Percentiles rank a stretch among this genome's conserved stretches.
These are phyloP conservation scores for Hipposideros armiger DNA, from an alignment of 2,113 vertebrate genomes.

Conservation along the genomic window DNA sequence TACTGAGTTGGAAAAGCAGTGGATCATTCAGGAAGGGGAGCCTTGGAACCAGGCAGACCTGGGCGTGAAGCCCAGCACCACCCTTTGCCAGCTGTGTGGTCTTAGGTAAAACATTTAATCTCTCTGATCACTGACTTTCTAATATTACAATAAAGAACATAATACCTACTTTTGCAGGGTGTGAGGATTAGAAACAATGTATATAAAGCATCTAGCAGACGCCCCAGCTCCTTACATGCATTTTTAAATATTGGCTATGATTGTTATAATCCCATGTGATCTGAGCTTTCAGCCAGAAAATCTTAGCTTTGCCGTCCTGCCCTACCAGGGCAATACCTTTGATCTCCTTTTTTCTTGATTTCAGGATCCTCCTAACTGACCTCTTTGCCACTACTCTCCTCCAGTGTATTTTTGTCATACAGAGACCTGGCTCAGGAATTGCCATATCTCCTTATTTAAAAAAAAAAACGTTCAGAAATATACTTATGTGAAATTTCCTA, in stretches of 20 bases:
- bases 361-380: neutral
- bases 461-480: constrained; percentile 29
- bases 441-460: neutral
- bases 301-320: neutral
- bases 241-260: neutral
- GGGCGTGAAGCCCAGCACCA: neutral
- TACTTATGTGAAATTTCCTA: neutral
- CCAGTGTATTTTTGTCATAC: neutral
- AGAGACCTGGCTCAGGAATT: neutral
- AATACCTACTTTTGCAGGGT: neutral
- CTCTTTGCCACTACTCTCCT: neutral
- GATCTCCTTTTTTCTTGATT: neutral
- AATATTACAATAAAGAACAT: neutral
- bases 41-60: neutral
- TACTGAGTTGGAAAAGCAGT: neutral
- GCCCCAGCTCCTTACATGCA: neutral
- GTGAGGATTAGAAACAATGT: neutral
- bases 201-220: neutral
- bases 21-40: neutral
- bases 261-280: neutral
- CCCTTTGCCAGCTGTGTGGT: neutral
- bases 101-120: neutral
- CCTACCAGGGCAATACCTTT: neutral
- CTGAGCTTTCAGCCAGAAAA: neutral
- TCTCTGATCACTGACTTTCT: neutral